These are phyloP conservation scores for Pycnonotus jocosus DNA, from an alignment of 2,113 vertebrate species.

Conservation along the genomic window DNA sequence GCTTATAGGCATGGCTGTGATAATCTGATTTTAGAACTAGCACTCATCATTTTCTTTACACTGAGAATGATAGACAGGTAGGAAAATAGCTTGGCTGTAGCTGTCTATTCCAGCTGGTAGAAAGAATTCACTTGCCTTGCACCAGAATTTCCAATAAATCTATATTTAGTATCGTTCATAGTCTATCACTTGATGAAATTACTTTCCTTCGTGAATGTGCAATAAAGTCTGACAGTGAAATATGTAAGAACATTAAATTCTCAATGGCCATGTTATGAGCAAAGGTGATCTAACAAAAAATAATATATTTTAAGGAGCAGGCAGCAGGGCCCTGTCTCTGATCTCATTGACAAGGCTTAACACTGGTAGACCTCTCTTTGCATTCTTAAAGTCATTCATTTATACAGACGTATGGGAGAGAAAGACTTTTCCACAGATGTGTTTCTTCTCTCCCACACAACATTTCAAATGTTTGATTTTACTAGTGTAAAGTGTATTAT, in stretches of 20 bases:
- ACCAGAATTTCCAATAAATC: constrained; percentile 56
- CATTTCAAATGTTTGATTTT: background rate
- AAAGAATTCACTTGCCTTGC: constrained; percentile 37
- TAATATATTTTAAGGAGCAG: constrained; percentile 36
- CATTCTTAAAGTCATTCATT: constrained; percentile 27
- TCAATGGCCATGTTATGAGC: constrained; percentile 37
- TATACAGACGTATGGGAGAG: background rate
- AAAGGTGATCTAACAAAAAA: constrained; percentile 59
- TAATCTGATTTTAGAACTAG: constrained; percentile 28
- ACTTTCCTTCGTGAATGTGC: constrained; percentile 25
- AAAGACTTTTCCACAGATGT: background rate
- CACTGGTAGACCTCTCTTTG: background rate
- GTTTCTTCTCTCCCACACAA: background rate
- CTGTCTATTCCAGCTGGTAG: constrained; percentile 13
- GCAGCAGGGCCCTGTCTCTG: background rate
- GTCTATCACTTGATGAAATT: constrained; percentile 50
- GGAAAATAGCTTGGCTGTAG: constrained; percentile 37
- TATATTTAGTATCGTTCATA: constrained; percentile 41
- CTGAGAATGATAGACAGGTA: constrained; percentile 1
- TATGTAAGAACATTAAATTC: constrained; percentile 55
- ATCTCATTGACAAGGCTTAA: constrained; percentile 29
- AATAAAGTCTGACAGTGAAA: constrained; percentile 55
- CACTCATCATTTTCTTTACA: constrained; percentile 6
- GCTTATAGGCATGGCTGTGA: background rate
- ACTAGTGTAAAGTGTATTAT: background rate